Conservation (phyloP, 1,140 invertebrate species). For the Liolophura sinensis region DNA sequence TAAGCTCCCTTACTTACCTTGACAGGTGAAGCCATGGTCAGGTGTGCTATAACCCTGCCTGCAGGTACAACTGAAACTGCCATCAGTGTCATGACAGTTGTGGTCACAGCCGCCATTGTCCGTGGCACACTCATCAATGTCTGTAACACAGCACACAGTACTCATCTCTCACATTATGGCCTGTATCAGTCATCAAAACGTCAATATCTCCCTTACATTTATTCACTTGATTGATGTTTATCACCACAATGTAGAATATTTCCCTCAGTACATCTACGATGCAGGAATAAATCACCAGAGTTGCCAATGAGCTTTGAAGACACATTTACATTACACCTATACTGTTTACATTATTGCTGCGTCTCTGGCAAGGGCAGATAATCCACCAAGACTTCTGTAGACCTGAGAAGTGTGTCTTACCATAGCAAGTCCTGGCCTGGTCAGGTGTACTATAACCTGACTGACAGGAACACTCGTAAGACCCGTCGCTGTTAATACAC, state of each 20-base stretch:
- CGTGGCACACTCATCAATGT: conserved; percentile 5
- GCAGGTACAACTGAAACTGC: background rate
- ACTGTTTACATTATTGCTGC: background rate
- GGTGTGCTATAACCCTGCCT: too few relatives aligned
- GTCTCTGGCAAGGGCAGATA: conserved; percentile 3
- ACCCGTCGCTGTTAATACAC: conserved; percentile 75
- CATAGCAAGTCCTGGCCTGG: conserved; percentile 33
- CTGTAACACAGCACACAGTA: background rate
- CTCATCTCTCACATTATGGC: too few relatives aligned
- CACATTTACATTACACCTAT: too few relatives aligned
- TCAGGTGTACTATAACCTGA: conserved; percentile 65
- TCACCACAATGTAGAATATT: too few relatives aligned
- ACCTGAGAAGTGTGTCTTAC: conserved; percentile 13
- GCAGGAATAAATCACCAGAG: too few relatives aligned
- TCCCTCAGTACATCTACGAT: too few relatives aligned
- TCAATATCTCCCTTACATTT: too few relatives aligned
- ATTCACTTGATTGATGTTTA: too few relatives aligned
- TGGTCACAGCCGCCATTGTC: conserved; percentile 2
- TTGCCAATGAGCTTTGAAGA: too few relatives aligned
- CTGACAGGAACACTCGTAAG: conserved; percentile 78
- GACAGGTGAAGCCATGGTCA: too few relatives aligned
- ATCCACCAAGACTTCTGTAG: conserved; percentile 20
- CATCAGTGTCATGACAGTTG: background rate
- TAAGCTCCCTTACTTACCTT: too few relatives aligned
- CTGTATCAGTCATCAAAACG: too few relatives aligned